A percentile compares a stretch with the other conserved stretches of the same genome.
Conservation (phyloP, 2,113 vertebrate species). For the Marmota monax region DNA sequence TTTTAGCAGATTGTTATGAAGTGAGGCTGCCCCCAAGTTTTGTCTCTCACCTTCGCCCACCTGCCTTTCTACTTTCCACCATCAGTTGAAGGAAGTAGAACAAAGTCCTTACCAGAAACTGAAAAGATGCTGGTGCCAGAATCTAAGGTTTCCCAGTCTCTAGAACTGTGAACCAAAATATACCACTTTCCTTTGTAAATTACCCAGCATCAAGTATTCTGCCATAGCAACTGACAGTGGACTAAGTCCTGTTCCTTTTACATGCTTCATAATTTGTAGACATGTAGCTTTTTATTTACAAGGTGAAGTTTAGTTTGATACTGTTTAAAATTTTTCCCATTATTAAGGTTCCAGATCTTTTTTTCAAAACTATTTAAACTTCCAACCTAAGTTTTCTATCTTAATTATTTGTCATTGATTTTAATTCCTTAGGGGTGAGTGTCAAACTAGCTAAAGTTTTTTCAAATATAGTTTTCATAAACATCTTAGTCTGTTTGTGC, state of each 20-base stretch:
- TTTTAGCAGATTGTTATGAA: neutral
- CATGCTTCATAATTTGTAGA: neutral
- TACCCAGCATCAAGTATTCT: neutral
- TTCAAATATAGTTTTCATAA: slow-evolving; percentile 9
- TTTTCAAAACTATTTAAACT: neutral
- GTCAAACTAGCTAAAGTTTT: neutral
- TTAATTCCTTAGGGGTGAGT: neutral
- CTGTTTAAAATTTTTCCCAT: neutral
- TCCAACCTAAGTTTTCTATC: neutral
- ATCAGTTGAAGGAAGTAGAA: no score
- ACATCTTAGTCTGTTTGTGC: neutral
- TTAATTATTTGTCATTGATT: neutral
- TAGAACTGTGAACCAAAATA: neutral
- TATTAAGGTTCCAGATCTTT: neutral
- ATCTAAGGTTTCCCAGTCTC: neutral
- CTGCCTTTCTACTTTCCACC: neutral
- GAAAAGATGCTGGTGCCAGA: neutral
- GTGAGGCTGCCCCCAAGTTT: neutral
- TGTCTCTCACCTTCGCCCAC: neutral
- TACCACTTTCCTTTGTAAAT: neutral
- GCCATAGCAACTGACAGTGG: neutral
- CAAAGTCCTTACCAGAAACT: neutral
- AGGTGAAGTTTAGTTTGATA: neutral
- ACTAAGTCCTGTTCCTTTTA: neutral
- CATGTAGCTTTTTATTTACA: neutral